Evolutionary conservation across 2,797 vertebrate genomes (phyloP).

Genomic region (Darevskia mixta): DNA sequence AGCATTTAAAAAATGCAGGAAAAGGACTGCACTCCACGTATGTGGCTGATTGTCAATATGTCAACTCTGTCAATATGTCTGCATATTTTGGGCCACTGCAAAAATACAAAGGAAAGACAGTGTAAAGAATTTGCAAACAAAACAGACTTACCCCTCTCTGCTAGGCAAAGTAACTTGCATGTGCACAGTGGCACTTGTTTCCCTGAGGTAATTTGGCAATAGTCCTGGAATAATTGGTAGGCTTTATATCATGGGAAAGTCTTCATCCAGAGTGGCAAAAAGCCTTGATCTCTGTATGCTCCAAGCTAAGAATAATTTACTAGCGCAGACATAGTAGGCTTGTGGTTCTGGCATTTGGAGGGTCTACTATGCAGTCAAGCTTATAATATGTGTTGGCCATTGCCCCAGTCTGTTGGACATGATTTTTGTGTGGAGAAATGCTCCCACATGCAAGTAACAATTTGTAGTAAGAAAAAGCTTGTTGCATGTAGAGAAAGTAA

Average conservation of each 20-base stretch:
- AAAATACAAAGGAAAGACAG: background rate
- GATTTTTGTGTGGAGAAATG: background rate
- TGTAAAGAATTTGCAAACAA: too few relatives aligned
- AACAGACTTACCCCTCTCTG: background rate
- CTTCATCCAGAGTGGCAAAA: constrained; percentile 1
- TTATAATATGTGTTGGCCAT: background rate
- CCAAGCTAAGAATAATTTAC: background rate
- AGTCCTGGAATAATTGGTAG: background rate
- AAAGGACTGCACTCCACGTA: background rate
- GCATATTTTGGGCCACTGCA: background rate
- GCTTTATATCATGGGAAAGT: background rate
- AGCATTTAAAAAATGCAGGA: background rate
- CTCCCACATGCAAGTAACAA: too few relatives aligned
- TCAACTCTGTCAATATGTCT: background rate
- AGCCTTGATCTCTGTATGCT: constrained; percentile 3
- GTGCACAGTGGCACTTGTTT: background rate
- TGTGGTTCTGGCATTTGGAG: constrained; percentile 8
- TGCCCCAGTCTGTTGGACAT: background rate
- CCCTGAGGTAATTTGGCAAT: constrained; percentile 2
- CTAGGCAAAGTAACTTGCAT: background rate
- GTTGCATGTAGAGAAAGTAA: background rate
- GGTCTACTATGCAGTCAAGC: background rate
- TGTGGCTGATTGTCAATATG: background rate
- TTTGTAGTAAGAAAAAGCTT: background rate
- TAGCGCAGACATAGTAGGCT: background rate